These are phyloP conservation scores for Meteorus cinctellus DNA, from an alignment of 2,888 invertebrate genomes.

Conservation along the genomic window DNA sequence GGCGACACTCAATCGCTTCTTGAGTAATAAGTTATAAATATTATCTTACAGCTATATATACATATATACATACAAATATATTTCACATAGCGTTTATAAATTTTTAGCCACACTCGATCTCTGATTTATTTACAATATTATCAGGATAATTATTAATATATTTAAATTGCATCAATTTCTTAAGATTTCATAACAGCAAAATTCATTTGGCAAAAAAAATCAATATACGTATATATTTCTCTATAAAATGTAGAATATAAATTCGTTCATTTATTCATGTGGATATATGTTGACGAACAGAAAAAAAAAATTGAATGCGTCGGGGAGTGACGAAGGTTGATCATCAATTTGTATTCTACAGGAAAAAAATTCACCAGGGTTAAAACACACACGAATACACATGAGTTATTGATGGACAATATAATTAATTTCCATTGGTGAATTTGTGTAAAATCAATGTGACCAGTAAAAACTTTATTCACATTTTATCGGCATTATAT, in stretches of 20 bases:
- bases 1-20: conserved; percentile 30
- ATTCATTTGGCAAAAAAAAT: not conserved
- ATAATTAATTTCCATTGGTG: conserved; percentile 40
- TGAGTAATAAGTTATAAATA: conserved; percentile 23
- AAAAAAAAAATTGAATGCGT: conserved; percentile 25
- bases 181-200: not conserved
- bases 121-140: not conserved
- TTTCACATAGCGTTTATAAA: not conserved
- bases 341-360: conserved; percentile 16
- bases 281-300: not conserved
- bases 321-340: not conserved
- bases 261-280: too few relatives aligned
- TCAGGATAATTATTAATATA: not conserved
- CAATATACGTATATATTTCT: too few relatives aligned
- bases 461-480: conserved; percentile 9
- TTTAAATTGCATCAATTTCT: conserved; percentile 1
- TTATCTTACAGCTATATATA: not conserved
- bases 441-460: conserved; percentile 14
- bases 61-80: not conserved
- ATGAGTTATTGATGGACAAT: conserved; percentile 29
- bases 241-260: too few relatives aligned
- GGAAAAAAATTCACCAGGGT: conserved; percentile 27
- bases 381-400: conserved; percentile 7
- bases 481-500: conserved; percentile 7
- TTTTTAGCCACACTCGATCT: not conserved